A percentile compares a stretch with the other conserved stretches of the same genome.
Evolutionary conservation across 2,113 vertebrate genomes (phyloP).

Genomic region (Alethe diademata): DNA sequence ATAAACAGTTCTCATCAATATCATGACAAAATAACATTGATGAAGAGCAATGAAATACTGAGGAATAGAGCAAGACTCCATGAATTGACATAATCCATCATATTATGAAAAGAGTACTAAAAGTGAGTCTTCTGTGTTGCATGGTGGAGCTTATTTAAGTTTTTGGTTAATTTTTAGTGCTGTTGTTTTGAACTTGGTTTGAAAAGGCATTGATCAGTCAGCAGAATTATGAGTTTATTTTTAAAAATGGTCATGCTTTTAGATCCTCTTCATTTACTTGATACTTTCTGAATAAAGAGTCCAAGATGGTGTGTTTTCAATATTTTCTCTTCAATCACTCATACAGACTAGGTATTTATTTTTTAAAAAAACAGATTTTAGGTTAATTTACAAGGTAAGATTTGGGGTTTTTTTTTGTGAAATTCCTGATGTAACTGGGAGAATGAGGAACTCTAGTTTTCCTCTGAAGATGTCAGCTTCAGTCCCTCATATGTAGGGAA

Average conservation of each 20-base stretch:
- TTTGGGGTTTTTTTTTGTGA: background rate
- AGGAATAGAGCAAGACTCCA: background rate
- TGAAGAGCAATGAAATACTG: background rate
- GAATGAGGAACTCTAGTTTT: background rate
- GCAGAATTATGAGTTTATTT: background rate
- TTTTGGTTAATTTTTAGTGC: background rate
- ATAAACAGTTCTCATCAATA: background rate
- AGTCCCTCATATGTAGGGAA: rapidly evolving
- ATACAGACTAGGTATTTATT: background rate
- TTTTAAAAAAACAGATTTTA: background rate
- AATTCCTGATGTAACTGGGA: background rate
- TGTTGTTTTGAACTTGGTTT: background rate
- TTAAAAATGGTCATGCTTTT: background rate
- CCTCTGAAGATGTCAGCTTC: background rate
- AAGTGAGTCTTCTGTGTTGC: background rate
- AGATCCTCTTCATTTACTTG: background rate
- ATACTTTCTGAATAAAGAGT: background rate
- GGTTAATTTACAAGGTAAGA: background rate
- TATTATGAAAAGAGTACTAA: background rate
- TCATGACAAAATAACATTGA: background rate
- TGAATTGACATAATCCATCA: background rate
- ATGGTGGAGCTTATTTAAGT: background rate
- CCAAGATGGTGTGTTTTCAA: background rate
- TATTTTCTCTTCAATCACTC: background rate
- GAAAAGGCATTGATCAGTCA: background rate